Base-by-base conservation (phyloP, 2,113 vertebrate species). In the Vicugna pacos region DNA sequence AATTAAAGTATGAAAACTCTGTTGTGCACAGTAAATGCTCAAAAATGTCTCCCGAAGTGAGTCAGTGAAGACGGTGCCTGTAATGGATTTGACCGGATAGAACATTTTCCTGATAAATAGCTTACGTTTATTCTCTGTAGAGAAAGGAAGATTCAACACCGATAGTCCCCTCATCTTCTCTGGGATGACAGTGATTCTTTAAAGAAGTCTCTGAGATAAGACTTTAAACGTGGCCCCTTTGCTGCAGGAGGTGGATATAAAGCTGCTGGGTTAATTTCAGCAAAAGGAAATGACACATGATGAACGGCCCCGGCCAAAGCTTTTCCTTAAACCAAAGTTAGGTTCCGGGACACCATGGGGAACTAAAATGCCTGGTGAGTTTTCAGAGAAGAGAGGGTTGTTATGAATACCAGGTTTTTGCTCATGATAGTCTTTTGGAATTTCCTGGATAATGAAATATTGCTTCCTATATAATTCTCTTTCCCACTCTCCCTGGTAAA, bases 201-300 rank as follows among this genome's bases (percentile, higher is more conserved):
- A 85, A 86, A 82, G 48, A 38, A 46, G 13, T 94, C 46, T 77
- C 72, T 86, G 32, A 86, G 58, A 75, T 89, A 94, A 79, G 70
- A 11, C 58, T 83, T 70, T 82, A 52, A 87, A 93, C 52, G 3
- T 0, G 4, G 8, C 8, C 81, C 32, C 32, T 80, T 77, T 16
- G 20, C 48, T 38, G 17, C 16, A 54, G 3, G 9, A 9, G 73
- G 7, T 72, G 26, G 60, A 56, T 46, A 65, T 13, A 50, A 67
- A 87, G 32, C 11, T 65, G 9, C 19, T 50, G 3, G n/a, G 2
- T 79, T 54, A 87, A 7, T 96, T 79, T 87, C 81, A 48, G 54
- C 32, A 28, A 38, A 93, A 54, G 42, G 22, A 89, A 79, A 87
- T 72, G 16, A 20, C 38, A 15, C 16, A 75, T 5, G 28, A 72